phyloP scores from a whole-genome alignment of 2,797 vertebrate species.

The Pseudochirops cupreus region DNA sequence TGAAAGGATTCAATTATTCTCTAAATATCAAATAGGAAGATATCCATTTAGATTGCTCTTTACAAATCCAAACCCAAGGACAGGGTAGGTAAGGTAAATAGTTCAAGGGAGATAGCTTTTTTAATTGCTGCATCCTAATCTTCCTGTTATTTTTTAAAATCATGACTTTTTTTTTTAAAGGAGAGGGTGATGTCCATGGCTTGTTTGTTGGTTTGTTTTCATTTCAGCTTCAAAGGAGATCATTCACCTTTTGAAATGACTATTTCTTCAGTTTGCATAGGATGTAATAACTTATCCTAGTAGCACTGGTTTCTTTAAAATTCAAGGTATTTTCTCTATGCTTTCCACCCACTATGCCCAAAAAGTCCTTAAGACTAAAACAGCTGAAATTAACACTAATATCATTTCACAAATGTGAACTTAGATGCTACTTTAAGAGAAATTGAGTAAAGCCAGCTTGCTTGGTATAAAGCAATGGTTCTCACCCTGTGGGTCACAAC shows the following conservation, averaged over 20 bases:
- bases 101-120: neutral
- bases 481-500: too few species aligned
- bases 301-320: neutral
- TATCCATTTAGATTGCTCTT: neutral
- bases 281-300: neutral
- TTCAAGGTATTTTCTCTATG: neutral
- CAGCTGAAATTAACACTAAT: neutral
- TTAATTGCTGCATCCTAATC: neutral
- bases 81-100: neutral
- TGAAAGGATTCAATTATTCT: neutral
- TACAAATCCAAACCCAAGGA: neutral
- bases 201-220: neutral
- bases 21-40: neutral
- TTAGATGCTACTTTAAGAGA: neutral
- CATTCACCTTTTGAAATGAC: neutral
- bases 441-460: neutral
- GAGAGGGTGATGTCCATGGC: neutral
- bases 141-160: neutral
- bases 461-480: neutral
- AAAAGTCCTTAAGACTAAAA: neutral
- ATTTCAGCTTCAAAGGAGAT: neutral
- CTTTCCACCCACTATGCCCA: neutral
- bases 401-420: constrained; percentile 25
- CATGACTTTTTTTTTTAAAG: neutral
- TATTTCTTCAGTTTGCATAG: neutral